A percentile compares a stretch with the other conserved stretches of the same genome.
Evolutionary conservation across 1,140 invertebrate species (phyloP).

Genomic region (Dermatophagoides farinae): DNA sequence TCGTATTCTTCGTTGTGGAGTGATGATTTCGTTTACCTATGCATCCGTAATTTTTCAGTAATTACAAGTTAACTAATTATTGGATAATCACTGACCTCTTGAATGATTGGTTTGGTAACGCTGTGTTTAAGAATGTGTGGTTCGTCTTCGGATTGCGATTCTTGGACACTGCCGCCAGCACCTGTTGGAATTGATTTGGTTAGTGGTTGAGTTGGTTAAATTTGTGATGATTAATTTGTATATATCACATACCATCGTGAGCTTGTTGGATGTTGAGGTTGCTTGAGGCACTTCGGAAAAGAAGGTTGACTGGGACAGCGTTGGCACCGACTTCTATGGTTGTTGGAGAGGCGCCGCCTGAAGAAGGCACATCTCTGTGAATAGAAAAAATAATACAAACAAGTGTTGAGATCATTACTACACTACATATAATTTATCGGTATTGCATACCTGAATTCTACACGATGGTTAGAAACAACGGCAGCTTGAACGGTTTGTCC

Average conservation of each 20-base stretch:
- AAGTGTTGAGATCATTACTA: no score
- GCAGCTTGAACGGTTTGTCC: neutral
- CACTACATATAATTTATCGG: neutral
- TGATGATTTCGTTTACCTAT: constrained; percentile 3
- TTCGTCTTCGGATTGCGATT: neutral
- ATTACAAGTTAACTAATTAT: no score
- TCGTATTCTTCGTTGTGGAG: neutral
- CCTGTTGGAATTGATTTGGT: no score
- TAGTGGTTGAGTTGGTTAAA: neutral
- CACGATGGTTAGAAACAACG: no score
- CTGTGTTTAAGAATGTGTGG: neutral
- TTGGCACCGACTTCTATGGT: constrained; percentile 3
- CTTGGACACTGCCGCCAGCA: neutral
- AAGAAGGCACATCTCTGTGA: neutral
- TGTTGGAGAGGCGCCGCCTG: neutral
- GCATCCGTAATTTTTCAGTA: no score
- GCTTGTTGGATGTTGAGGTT: neutral
- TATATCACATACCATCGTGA: no score
- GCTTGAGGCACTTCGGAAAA: neutral
- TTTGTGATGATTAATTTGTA: no score
- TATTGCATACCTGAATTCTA: neutral
- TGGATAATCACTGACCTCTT: no score
- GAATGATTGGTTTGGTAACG: neutral
- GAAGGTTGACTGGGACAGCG: neutral
- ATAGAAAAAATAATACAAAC: no score